phyloP scores from a whole-genome alignment of 2,113 vertebrate species.

The Astatotilapia flaviijosephi region DNA sequence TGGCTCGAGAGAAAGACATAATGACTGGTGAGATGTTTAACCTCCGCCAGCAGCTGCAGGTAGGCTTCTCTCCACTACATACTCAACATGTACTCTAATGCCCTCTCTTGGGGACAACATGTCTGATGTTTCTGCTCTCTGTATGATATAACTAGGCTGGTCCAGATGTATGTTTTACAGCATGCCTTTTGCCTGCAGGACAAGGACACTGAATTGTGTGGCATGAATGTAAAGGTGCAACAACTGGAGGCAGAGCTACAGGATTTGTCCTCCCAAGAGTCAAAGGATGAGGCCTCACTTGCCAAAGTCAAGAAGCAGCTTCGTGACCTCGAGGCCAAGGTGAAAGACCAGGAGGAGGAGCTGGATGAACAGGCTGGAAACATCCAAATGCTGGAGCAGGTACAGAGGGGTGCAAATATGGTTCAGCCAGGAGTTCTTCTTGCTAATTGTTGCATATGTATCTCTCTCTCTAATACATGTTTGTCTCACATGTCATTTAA shows the following conservation, averaged over 20 bases:
- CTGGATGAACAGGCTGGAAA: conserved; percentile 94
- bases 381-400: conserved; percentile 98
- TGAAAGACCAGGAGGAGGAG: conserved; percentile 98
- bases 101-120: neutral
- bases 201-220: conserved; percentile 82
- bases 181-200: conserved; percentile 21
- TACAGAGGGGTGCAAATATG: conserved; percentile 32
- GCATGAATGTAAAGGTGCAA: conserved; percentile 79
- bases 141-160: conserved; percentile 14
- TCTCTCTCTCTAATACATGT: neutral
- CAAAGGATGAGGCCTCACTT: conserved; percentile 91
- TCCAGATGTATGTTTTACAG: neutral
- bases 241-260: conserved; percentile 90
- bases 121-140: conserved; percentile 2
- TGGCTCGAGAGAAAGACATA: conserved; percentile 85
- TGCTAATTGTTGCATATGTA: neutral
- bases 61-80: conserved; percentile 41
- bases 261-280: conserved; percentile 93
- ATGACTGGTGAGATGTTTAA: conserved; percentile 87
- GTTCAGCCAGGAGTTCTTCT: neutral
- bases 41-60: conserved; percentile 91
- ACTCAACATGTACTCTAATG: neutral
- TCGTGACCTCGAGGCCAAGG: conserved; percentile 90
- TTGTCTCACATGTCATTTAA: neutral
- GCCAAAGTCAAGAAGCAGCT: conserved; percentile 92